A percentile compares a stretch with the other conserved stretches of the same genome.
These are phyloP conservation scores for Malacosoma neustria DNA, from an alignment of 2,888 invertebrate species.

Conservation along the genomic window DNA sequence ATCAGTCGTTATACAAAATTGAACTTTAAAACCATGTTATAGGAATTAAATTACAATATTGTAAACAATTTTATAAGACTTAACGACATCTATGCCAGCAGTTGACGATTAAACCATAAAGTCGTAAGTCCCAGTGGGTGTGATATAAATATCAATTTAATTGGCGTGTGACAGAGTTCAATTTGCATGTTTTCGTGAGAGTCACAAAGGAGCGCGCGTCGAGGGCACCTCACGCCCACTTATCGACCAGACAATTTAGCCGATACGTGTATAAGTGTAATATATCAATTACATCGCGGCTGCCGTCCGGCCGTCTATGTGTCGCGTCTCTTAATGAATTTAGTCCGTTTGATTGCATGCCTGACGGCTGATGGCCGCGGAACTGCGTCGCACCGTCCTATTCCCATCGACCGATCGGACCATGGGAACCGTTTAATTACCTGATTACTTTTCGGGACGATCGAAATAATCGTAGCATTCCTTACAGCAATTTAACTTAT, in stretches of 20 bases:
- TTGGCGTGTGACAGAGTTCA: conserved; percentile 1
- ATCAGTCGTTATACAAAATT: not conserved
- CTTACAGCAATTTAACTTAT: no score
- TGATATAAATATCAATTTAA: conserved; percentile 4
- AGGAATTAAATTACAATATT: conserved; percentile 8
- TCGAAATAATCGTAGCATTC: not conserved
- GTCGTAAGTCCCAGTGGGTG: conserved; percentile 10
- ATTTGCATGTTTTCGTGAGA: not conserved
- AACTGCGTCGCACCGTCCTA: conserved; percentile 7
- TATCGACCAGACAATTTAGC: conserved; percentile 58
- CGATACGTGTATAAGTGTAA: conserved; percentile 51
- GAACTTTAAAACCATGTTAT: not conserved
- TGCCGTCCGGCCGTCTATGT: conserved; percentile 30
- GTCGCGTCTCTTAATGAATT: conserved; percentile 31
- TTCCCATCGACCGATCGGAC: no score
- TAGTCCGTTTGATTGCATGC: conserved; percentile 19
- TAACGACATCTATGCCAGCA: conserved; percentile 6
- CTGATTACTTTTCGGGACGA: not conserved
- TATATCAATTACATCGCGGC: conserved; percentile 41
- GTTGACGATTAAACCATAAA: conserved; percentile 5
- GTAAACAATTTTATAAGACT: conserved; percentile 4
- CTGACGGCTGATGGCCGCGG: conserved; percentile 11
- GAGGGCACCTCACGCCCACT: conserved; percentile 50
- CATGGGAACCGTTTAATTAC: not conserved
- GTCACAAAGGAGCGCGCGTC: conserved; percentile 9